phyloP scores from a whole-genome alignment of 2,797 vertebrate genomes.

The Emydoidea blandingii region DNA sequence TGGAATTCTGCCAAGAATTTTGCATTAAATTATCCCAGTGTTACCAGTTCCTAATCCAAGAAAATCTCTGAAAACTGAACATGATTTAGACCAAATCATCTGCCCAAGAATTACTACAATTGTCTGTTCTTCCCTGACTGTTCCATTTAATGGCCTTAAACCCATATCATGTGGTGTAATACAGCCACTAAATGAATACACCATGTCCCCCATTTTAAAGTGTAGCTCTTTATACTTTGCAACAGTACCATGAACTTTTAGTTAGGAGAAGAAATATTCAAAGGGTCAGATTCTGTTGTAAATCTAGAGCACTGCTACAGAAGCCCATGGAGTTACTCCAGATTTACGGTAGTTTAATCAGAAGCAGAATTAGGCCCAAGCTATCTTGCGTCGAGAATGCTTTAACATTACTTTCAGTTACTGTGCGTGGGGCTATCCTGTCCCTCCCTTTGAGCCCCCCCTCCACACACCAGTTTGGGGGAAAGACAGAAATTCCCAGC shows the following conservation, averaged over 20 bases:
- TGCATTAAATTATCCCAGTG: conserved; percentile 30
- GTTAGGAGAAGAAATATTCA: not conserved
- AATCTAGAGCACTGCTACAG: not conserved
- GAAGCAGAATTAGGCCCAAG: not conserved
- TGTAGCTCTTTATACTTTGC: not conserved
- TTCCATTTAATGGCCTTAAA: conserved; percentile 20
- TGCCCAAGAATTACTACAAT: not conserved
- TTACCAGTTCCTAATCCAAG: conserved; percentile 26
- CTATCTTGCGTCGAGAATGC: not conserved
- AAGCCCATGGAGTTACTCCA: not conserved
- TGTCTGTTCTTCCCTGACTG: conserved; percentile 44
- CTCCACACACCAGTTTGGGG: not conserved
- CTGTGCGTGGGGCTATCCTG: not conserved
- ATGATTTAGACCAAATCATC: not conserved
- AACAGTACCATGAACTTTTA: not conserved
- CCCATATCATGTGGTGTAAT: conserved; percentile 27
- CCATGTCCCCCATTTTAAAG: not conserved
- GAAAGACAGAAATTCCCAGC: not conserved
- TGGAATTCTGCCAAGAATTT: conserved; percentile 56
- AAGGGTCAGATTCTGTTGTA: not conserved
- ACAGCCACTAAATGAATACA: conserved; percentile 6
- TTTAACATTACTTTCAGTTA: conserved; percentile 12
- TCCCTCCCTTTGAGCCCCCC: not conserved
- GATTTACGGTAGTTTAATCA: not conserved
- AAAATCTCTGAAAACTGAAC: not conserved